phyloP scores from a whole-genome alignment of 2,888 invertebrate genomes.

The Nudaria mundana region DNA sequence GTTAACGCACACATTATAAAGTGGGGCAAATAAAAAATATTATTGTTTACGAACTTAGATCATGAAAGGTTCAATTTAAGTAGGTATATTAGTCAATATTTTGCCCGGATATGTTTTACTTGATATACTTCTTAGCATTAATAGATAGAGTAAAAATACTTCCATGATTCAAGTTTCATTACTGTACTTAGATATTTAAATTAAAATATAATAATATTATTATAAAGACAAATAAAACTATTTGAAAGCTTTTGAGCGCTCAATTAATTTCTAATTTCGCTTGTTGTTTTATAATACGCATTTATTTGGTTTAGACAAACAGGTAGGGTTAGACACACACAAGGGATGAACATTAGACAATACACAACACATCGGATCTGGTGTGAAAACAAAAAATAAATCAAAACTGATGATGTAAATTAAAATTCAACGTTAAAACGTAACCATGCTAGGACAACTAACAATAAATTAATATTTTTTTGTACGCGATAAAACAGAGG shows the following conservation, averaged over 20 bases:
- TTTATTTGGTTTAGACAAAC: slow-evolving; percentile 76
- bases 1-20: slow-evolving; percentile 46
- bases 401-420: slow-evolving; percentile 51
- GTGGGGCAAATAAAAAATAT: slow-evolving; percentile 46
- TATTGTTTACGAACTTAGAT: slow-evolving; percentile 56
- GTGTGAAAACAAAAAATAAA: slow-evolving; percentile 72
- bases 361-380: slow-evolving; percentile 87
- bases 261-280: slow-evolving; percentile 55
- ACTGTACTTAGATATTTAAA: slow-evolving; percentile 46
- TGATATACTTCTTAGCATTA: not conserved
- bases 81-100: too few relatives aligned
- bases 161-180: slow-evolving; percentile 67
- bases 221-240: slow-evolving; percentile 77
- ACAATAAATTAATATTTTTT: slow-evolving; percentile 64
- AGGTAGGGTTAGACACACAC: slow-evolving; percentile 91
- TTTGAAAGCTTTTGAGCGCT: slow-evolving; percentile 71
- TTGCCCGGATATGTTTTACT: too few relatives aligned
- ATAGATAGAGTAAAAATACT: too few relatives aligned
- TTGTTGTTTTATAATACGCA: slow-evolving; percentile 59
- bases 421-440: slow-evolving; percentile 60
- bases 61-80: slow-evolving; percentile 59
- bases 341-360: slow-evolving; percentile 95
- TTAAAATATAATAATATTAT: slow-evolving; percentile 45
- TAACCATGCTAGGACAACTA: slow-evolving; percentile 77
- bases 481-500: slow-evolving; percentile 74